Evolutionary conservation across 2,113 vertebrate genomes (phyloP), one percentile per base, ranked within the genome.

Genomic region (Cyanoderma ruficeps): DNA sequence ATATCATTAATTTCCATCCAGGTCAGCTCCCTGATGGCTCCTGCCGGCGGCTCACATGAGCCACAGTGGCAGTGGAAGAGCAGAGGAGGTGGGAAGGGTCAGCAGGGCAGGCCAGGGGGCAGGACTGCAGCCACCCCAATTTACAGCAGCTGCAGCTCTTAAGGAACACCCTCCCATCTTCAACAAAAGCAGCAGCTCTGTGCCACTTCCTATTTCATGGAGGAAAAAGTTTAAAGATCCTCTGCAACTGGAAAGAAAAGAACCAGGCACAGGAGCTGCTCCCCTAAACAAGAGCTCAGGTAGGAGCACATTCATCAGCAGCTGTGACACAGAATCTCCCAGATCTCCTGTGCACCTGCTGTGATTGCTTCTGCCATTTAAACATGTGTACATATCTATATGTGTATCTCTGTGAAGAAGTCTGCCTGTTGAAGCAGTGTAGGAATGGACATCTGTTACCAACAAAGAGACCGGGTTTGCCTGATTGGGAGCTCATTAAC

Each of bases 1-100:
- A 1, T 0, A 92, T 46, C 78, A 79, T 71, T 83, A 23, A 85
- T 83, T 92, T 76, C 93, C 91, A 96, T 59, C 70, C 85, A 90
- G 96, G 82, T 90, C 94, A 94, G 86, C 70, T 94, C 85, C 94
- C 94, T 13, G 50, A 31, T 61, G 82, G 4, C 74, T 81, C 76
- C 6, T 59, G 42, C 71, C 5, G 7, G 87, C 87, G 50, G 89
- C 80, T 79, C 70, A 28, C 75, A 18, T 0, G 15, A 84, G 83
- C 42, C n/a, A 3, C 24, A 7, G 89, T 0, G 2, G 71, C 71
- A 72, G 19, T 2, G 25, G 27, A 12, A 41, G 41, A n/a, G 79
- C 79, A 59, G 89, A 55, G 47, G 52, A 75, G 37, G 47, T 42
- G 17, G 75, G 52, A 47, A 30, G 0, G 6, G 67, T 23, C 75